Base-by-base conservation (phyloP, 2,113 vertebrate species). In the Cephalopholis sonnerati region DNA sequence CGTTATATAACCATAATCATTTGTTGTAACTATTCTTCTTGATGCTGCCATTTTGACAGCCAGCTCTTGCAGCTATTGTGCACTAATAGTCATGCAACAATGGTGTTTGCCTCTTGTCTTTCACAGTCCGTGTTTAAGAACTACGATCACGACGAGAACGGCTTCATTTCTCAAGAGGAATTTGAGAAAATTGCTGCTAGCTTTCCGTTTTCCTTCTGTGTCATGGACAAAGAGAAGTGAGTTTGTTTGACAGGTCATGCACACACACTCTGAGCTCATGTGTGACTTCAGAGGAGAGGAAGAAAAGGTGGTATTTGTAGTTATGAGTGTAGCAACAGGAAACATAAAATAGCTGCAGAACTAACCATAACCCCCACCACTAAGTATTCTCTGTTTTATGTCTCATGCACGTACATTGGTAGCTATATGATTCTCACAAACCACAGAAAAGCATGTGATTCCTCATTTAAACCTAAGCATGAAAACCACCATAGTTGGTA, bases 151-250 rank as follows among this genome's bases (percentile, higher is more conserved):
- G 96, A 98, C 77, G 96, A 98, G 90, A 97, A 99, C 41, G 98
- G 97, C 77, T 99, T 98, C 91, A 99, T 99, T 92, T 97, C 96
- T 83, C 98, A 99, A 79, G 97, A 96, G 87, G 98, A 98, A 71
- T 99, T 99, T 96, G 97, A 98, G 93, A 98, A 98, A 93, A 99
- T 98, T 84, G 97, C 98, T 41, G 96, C 97, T 18, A 99, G 98
- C 86, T 99, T 99, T 85, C 98, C 98, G 0, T 99, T 99, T 89
- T 99, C 98, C 16, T 99, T 98, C 94, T 99, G 98, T 91, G 96
- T 99, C 83, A 97, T 99, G 97, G 97, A 98, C 91, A 98, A 97
- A 93, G 97, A 98, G 91, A 97, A 97, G 98, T 99, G 85, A 95
- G 96, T 89, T 73, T 72, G 65, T 81, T 66, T 69, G 76, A 51